Evolutionary conservation across 2,113 vertebrate species (phyloP), one percentile per base, ranked within the genome.

Genomic region (Myodes glareolus): DNA sequence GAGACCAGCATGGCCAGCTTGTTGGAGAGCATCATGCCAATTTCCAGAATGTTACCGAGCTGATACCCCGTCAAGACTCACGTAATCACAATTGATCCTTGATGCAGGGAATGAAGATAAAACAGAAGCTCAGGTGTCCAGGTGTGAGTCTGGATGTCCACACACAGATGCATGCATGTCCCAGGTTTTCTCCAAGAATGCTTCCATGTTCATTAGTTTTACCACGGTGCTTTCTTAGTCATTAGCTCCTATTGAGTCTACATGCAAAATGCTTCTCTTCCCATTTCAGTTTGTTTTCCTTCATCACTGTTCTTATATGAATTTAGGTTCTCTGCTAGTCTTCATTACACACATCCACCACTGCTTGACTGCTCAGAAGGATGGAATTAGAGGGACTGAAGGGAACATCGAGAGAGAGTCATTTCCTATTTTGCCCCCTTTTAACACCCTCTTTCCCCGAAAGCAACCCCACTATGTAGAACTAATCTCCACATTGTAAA

Each of bases 81-180:
- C n/a, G 14, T 8, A 58, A 82, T 87, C 52, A 25, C 55, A 75
- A 47, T 9, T 63, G 45, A 2, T 29, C 45, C 73, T 73, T 5
- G 4, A 39, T 42, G 42, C 27, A 58, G 23, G 65, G 61, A 77
- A 45, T 27, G 10, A 61, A 3, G 12, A 16, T 45, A 68, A 33
- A 70, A 42, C 4, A 0, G 0, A 73, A 61, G n/a, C 3, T 17
- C 10, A 11, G 27, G 9, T 19, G 12, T 33, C 7, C 33, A 11
- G 29, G 2, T 19, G 0, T 77, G 14, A 31, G 3, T 65, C 5
- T 39, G 21, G 29, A 58, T 14, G 36, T 77, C 67, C 27, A n/a
- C 67, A 95, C 29, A 50, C 31, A 19, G 17, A 67, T n/a, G 33
- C 42, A 27, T 63, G 29, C 1, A 5, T 3, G 10, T 27, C 39